Conservation (phyloP, 2,888 invertebrate species). For the Stomorhina lunata region DNA sequence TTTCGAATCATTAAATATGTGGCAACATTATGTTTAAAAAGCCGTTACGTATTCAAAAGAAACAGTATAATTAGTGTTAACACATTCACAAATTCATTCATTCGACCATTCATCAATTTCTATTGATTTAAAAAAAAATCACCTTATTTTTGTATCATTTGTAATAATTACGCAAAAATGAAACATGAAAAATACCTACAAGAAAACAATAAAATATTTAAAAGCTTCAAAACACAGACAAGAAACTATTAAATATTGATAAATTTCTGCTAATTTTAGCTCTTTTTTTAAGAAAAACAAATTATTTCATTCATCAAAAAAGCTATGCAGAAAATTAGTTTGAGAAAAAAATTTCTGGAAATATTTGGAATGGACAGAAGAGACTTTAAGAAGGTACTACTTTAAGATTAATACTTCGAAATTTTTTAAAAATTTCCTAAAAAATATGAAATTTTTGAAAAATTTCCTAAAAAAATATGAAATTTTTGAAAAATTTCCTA, state of each 20-base stretch:
- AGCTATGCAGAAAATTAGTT: background rate
- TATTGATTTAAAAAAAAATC: background rate
- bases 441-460: too few relatives aligned
- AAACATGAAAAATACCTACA: background rate
- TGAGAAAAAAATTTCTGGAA: background rate
- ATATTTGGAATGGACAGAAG: too few relatives aligned
- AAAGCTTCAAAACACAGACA: background rate
- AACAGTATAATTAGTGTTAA: conserved; percentile 39
- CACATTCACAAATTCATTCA: conserved; percentile 20
- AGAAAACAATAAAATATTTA: background rate
- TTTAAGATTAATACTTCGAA: too few relatives aligned
- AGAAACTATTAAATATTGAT: conserved; percentile 38
- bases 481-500: too few relatives aligned
- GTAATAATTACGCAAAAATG: conserved; percentile 11
- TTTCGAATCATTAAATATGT: conserved; percentile 42
- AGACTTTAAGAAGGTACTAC: too few relatives aligned
- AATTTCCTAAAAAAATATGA: too few relatives aligned
- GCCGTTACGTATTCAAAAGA: conserved; percentile 49
- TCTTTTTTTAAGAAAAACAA: background rate
- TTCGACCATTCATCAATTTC: background rate
- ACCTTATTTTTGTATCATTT: conserved; percentile 7
- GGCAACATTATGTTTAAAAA: conserved; percentile 20
- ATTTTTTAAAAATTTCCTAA: too few relatives aligned
- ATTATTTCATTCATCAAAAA: conserved; percentile 19
- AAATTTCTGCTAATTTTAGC: conserved; percentile 12